These are phyloP conservation scores for Bugula neritina DNA, from an alignment of 2,888 invertebrate genomes.

Conservation along the genomic window DNA sequence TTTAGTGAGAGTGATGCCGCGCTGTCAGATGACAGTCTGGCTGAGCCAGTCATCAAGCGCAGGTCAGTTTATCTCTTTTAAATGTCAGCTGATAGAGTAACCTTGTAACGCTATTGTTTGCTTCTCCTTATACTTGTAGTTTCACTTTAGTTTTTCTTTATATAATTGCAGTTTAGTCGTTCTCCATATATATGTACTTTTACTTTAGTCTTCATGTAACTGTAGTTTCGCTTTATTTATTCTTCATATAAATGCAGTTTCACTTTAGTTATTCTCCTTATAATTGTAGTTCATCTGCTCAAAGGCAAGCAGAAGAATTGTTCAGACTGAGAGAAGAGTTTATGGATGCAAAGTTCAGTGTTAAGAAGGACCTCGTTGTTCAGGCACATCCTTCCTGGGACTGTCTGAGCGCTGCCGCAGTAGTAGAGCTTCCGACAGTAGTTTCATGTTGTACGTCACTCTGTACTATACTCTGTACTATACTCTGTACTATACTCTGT, in stretches of 20 bases:
- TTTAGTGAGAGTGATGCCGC: neutral
- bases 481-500: too few relatives aligned
- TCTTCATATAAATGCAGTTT: too few relatives aligned
- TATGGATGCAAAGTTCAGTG: neutral
- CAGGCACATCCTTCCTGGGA: neutral
- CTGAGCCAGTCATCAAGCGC: neutral
- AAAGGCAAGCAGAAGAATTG: conserved; percentile 1
- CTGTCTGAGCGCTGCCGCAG: neutral
- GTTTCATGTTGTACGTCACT: too few relatives aligned
- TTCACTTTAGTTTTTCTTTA: neutral
- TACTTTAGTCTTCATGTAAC: neutral
- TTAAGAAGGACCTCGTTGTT: neutral
- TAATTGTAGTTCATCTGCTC: neutral
- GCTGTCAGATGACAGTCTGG: neutral
- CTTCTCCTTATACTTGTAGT: neutral
- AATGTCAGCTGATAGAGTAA: too few relatives aligned
- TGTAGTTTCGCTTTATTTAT: neutral
- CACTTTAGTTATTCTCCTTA: too few relatives aligned
- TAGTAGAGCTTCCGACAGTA: too few relatives aligned
- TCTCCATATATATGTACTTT: neutral
- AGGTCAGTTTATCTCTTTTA: neutral
- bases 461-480: too few relatives aligned
- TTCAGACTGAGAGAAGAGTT: conserved; percentile 9
- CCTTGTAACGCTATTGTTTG: neutral
- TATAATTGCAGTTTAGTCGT: neutral